These are phyloP conservation scores for Pachycephus smyrnensis DNA, from an alignment of 2,888 invertebrate genomes.

Conservation along the genomic window DNA sequence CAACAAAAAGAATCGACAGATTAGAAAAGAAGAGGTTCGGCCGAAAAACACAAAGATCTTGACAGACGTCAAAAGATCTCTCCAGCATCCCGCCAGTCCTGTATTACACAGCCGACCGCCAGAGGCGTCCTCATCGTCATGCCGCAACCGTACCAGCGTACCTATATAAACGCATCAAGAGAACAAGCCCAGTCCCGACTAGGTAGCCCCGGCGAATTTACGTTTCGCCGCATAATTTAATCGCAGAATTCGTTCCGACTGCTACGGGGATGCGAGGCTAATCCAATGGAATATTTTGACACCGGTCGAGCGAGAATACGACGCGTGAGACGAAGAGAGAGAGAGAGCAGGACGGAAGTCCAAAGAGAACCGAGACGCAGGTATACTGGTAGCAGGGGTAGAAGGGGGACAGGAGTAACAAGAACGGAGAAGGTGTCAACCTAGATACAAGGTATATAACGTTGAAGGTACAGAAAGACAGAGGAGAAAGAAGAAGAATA, in stretches of 20 bases:
- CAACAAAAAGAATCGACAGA: too few species aligned
- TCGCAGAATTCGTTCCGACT: constrained; percentile 32
- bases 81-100: neutral
- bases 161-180: neutral
- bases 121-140: neutral
- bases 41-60: too few species aligned
- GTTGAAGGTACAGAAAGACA: neutral
- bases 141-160: neutral
- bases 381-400: constrained; percentile 11
- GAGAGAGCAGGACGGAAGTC: constrained; percentile 6
- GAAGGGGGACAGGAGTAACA: neutral
- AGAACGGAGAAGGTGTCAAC: neutral
- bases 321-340: constrained; percentile 17
- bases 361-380: neutral
- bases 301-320: constrained; percentile 12
- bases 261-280: constrained; percentile 19
- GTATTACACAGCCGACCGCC: neutral
- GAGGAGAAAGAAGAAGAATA: neutral
- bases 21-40: neutral
- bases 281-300: constrained; percentile 52
- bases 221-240: constrained; percentile 35
- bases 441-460: neutral
- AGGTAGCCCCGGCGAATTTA: constrained; percentile 17
- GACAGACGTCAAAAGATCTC: neutral
- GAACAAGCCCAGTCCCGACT: neutral